phyloP scores from a whole-genome alignment of 1,140 invertebrate genomes.

The Asobara japonica region DNA sequence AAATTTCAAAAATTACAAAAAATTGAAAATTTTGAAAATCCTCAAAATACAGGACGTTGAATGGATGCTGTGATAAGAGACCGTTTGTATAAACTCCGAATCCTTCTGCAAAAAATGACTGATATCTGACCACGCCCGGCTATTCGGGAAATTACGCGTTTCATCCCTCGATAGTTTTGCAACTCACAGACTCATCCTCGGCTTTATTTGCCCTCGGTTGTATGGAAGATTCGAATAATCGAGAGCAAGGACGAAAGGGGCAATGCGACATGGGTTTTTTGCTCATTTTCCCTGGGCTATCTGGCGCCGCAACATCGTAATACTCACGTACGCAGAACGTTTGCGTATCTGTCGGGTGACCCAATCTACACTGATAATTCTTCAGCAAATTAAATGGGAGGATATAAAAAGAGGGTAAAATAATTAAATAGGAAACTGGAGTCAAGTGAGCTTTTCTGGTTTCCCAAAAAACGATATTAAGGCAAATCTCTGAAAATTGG shows the following conservation, averaged over 20 bases:
- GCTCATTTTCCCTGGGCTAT: not conserved
- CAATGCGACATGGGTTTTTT: not conserved
- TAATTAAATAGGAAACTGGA: not conserved
- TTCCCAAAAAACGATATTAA: no score
- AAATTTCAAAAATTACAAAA: no score
- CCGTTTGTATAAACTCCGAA: not conserved
- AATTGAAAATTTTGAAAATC: no score
- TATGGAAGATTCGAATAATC: slow-evolving; percentile 2
- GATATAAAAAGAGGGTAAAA: not conserved
- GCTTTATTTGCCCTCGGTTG: not conserved
- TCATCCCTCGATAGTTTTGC: not conserved
- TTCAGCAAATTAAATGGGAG: not conserved
- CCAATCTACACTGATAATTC: not conserved
- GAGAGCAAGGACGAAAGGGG: slow-evolving; percentile 10
- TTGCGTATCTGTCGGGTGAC: not conserved
- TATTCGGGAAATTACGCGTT: slow-evolving; percentile 13
- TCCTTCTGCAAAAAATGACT: no score
- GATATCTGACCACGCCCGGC: not conserved
- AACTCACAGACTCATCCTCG: not conserved
- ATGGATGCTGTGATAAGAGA: no score
- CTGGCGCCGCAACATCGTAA: slow-evolving; percentile 19
- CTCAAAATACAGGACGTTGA: no score
- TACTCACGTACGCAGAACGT: not conserved
- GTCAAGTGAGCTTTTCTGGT: no score
- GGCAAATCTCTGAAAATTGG: not conserved